phyloP scores from a whole-genome alignment of 92 coral and sea anemone genomes.

The Scolanthus callimorphus region DNA sequence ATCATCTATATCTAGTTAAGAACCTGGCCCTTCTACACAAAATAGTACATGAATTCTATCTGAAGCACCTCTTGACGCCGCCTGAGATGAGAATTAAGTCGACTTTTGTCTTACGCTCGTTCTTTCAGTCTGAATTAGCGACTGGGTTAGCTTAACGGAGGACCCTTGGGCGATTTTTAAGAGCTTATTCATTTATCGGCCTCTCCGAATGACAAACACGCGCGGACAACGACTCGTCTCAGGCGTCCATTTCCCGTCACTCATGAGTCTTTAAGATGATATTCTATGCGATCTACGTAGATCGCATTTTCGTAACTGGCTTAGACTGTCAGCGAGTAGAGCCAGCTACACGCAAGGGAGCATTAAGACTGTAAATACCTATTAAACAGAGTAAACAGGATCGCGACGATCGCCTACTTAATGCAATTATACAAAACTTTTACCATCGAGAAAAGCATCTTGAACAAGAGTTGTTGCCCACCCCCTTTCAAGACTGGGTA shows the following conservation, averaged over 20 bases:
- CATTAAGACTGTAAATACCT: slow-evolving; percentile 32
- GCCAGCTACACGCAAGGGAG: slow-evolving; percentile 17
- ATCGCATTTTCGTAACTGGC: too few relatives aligned
- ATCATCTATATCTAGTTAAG: too few relatives aligned
- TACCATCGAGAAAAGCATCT: slow-evolving; percentile 18
- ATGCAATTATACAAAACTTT: slow-evolving; percentile 41
- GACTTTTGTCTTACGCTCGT: slow-evolving; percentile 37
- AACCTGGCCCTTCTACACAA: slow-evolving; percentile 39
- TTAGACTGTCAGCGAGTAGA: too few relatives aligned
- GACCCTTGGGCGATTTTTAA: slow-evolving; percentile 40
- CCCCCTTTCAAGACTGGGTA: slow-evolving; percentile 39
- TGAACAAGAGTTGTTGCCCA: slow-evolving; percentile 26
- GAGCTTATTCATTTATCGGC: slow-evolving; percentile 35
- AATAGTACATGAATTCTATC: slow-evolving; percentile 38
- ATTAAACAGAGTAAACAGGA: slow-evolving; percentile 32
- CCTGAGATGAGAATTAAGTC: slow-evolving; percentile 36
- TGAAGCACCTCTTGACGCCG: slow-evolving; percentile 44
- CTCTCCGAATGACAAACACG: slow-evolving; percentile 12
- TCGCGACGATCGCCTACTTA: slow-evolving; percentile 34
- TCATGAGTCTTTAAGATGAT: too few relatives aligned
- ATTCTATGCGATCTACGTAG: too few relatives aligned
- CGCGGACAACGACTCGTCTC: slow-evolving; percentile 11
- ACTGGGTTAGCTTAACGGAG: slow-evolving; percentile 1
- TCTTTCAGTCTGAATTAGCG: slow-evolving; percentile 24
- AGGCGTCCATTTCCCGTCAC: slow-evolving; percentile 26